These are phyloP conservation scores for Leucoraja ocellata DNA, from an alignment of 2,797 vertebrate genomes.

Conservation along the genomic window DNA sequence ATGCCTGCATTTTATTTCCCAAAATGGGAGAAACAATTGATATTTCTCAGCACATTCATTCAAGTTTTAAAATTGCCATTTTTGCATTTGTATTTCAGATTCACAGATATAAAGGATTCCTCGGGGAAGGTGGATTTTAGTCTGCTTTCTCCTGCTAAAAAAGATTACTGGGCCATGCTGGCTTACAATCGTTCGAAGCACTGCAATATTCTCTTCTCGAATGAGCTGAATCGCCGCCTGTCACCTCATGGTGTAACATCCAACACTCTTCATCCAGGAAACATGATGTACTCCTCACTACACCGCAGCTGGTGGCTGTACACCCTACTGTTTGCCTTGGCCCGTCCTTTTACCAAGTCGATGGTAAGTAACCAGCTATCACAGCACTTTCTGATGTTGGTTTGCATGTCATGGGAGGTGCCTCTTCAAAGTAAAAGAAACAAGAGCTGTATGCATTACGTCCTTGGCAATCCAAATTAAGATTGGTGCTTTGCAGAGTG, in stretches of 20 bases:
- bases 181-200: constrained; percentile 97
- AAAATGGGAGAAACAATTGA: background rate
- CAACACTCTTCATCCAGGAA: constrained; percentile 87
- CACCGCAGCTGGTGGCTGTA: constrained; percentile 90
- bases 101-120: constrained; percentile 77
- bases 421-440: constrained; percentile 38
- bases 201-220: constrained; percentile 89
- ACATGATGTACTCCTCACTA: constrained; percentile 87
- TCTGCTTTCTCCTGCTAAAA: constrained; percentile 75
- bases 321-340: constrained; percentile 81
- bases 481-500: background rate
- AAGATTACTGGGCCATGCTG: constrained; percentile 89
- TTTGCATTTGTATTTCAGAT: constrained; percentile 58
- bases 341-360: constrained; percentile 90
- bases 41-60: background rate
- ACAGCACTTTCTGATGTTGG: background rate
- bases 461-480: background rate
- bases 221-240: constrained; percentile 81
- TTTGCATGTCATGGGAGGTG: background rate
- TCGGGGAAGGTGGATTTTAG: constrained; percentile 76
- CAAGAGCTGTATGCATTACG: constrained; percentile 39
- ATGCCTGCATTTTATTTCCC: background rate
- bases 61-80: background rate
- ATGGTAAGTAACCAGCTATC: constrained; percentile 71
- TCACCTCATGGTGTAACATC: constrained; percentile 74